Percentiles rank a stretch among this genome's conserved stretches.
Conservation (phyloP, 2,113 vertebrate genomes). For the Mustela lutreola region DNA sequence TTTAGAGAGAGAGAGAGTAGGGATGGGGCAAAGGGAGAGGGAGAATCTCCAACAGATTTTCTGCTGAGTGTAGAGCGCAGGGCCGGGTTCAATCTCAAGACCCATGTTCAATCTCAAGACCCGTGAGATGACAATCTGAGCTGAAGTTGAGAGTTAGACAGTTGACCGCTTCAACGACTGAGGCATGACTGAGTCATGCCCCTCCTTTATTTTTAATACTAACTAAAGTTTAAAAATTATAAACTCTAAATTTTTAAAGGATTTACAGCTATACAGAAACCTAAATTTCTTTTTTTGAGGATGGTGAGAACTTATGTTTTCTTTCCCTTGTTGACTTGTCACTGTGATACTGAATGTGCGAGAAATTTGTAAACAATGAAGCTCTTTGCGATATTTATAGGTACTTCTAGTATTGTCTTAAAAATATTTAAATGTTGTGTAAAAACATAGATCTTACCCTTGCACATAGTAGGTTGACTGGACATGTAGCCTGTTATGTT, state of each 20-base stretch:
- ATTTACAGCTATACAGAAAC: not conserved
- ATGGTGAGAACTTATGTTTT: not conserved
- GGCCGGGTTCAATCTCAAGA: not conserved
- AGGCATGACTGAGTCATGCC: not conserved
- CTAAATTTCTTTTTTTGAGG: not conserved
- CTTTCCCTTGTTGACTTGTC: not conserved
- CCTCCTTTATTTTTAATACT: not conserved
- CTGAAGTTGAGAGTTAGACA: not conserved
- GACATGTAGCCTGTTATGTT: not conserved
- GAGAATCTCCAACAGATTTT: not conserved
- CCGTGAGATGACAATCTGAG: not conserved
- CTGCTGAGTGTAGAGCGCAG: not conserved
- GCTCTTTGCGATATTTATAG: not conserved
- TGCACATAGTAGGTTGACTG: not conserved
- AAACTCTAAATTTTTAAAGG: not conserved
- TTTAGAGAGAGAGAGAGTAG: not conserved
- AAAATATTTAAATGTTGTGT: not conserved
- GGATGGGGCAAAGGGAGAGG: not conserved
- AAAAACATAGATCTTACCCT: not conserved
- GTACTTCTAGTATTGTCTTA: not conserved
- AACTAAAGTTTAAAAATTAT: conserved; percentile 28
- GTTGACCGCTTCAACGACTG: not conserved
- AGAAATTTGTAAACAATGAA: conserved; percentile 18
- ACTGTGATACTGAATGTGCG: not conserved
- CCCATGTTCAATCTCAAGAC: not conserved